phyloP scores from a whole-genome alignment of 2,888 invertebrate species.

The Tenthredo livida region DNA sequence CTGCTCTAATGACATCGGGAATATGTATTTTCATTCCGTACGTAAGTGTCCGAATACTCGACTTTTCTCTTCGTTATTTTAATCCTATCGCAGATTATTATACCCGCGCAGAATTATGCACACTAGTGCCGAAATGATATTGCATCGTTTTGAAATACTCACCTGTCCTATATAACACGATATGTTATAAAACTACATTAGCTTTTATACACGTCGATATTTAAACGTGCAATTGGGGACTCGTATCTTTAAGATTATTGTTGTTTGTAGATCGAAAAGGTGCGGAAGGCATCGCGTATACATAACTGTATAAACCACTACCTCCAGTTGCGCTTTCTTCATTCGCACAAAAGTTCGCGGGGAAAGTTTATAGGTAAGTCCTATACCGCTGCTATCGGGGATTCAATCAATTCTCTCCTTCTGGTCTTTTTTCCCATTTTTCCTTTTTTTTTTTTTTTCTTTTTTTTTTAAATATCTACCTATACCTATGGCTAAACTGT shows the following conservation, averaged over 20 bases:
- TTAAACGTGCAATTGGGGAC: not conserved
- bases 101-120: not conserved
- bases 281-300: not conserved
- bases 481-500: not conserved
- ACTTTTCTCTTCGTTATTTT: not conserved
- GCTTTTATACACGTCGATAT: not conserved
- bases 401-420: not conserved
- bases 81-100: not conserved
- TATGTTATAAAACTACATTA: not conserved
- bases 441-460: not conserved
- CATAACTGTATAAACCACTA: conserved; percentile 3
- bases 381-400: not conserved
- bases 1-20: not conserved
- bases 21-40: not conserved
- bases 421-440: not conserved
- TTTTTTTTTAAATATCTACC: not conserved
- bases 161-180: not conserved
- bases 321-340: conserved; percentile 30
- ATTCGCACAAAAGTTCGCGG: conserved; percentile 7
- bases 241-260: not conserved
- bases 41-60: not conserved
- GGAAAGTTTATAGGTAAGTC: conserved; percentile 5
- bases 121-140: not conserved
- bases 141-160: not conserved
- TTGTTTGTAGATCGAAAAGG: conserved; percentile 9